Evolutionary conservation across 1,140 invertebrate genomes (phyloP), one percentile per base, ranked within the genome.

Genomic region (Sipha flava): DNA sequence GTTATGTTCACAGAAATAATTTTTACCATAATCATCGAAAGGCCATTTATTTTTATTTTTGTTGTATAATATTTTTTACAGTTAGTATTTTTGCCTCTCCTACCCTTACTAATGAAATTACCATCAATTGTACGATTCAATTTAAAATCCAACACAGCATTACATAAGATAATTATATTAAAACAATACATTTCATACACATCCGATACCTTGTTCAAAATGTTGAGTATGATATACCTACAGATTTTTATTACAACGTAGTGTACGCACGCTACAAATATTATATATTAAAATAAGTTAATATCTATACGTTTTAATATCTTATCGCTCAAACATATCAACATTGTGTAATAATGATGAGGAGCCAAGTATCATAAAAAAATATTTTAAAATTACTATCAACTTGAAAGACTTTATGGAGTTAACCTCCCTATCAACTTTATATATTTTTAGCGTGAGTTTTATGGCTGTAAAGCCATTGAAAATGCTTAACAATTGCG

Each of bases 401-500:
- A 40, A 21, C 49, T 4, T 34, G 31, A 40, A 18, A 21, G 21
- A 77, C n/a, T 77, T 77, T 57, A 77, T 77, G 31, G 49, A 52
- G 52, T 34, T 77, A 77, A 77, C 49, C n/a, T 52, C 47, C 29
- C 29, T 26, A 40, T 57, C 49, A 26, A 54, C 26, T 57, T 57
- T 47, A 49, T 40, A 77, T 40, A 23, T 54, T 73, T 77, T 77
- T 57, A 54, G 49, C 57, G 34, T 45, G 9, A 77, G 72, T 77
- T 77, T 77, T 73, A 54, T 57, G 49, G 72, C 49, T 14, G 34
- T 40, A 57, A 77, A 77, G 10, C 52, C 72, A 57, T 57, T 57
- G 72, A 21, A 77, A 77, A 77, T 23, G 72, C 49, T 77, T 57
- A 57, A 77, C 70, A 52, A 68, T 68, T 73, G 31, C n/a, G 70